Evolutionary conservation across 2,888 invertebrate genomes (phyloP).

Genomic region (Theodoxus fluviatilis): DNA sequence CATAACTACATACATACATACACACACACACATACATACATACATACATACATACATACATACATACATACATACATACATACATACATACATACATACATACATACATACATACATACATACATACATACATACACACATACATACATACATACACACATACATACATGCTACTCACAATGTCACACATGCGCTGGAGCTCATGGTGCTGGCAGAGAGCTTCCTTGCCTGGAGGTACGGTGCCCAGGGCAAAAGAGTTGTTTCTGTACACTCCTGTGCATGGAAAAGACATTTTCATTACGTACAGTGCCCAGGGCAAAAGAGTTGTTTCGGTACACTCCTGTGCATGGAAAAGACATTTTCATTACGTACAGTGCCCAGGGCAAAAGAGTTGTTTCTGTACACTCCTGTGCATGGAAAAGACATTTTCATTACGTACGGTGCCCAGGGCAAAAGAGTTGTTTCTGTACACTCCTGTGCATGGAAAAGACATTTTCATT

Average conservation of each 20-base stretch:
- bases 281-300: too few species aligned
- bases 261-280: constrained; percentile 26
- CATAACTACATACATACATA: too few species aligned
- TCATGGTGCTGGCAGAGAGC: constrained; percentile 52
- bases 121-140: too few species aligned
- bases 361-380: background rate
- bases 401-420: constrained; percentile 24
- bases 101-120: too few species aligned
- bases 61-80: too few species aligned
- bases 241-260: background rate
- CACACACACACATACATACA: too few species aligned
- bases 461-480: constrained; percentile 25
- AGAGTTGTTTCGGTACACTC: constrained; percentile 20
- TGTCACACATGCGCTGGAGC: constrained; percentile 49
- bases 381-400: background rate
- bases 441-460: background rate
- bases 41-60: too few species aligned
- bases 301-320: background rate
- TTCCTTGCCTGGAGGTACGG: constrained; percentile 38
- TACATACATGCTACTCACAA: constrained; percentile 32
- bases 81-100: too few species aligned
- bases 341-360: constrained; percentile 12
- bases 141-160: too few species aligned
- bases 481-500: too few species aligned
- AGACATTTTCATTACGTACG: too few species aligned